Percentiles rank a stretch among this genome's conserved stretches.
These are phyloP conservation scores for Phylloscopus collybita DNA, from an alignment of 2,797 vertebrate genomes.

Conservation along the genomic window DNA sequence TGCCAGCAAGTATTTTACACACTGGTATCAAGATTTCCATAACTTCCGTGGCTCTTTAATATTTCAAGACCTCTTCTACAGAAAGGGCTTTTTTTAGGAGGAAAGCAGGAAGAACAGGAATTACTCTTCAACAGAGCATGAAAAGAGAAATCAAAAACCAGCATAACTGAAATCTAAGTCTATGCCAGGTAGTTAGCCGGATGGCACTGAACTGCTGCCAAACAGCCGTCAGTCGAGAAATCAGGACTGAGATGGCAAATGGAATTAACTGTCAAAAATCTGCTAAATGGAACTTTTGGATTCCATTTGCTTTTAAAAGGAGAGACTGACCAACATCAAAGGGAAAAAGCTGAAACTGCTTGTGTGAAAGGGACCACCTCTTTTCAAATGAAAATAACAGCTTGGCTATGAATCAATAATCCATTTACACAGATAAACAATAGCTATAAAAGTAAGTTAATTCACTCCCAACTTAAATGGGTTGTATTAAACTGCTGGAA, in stretches of 20 bases:
- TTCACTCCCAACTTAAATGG: neutral
- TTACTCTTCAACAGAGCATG: neutral
- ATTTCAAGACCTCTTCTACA: neutral
- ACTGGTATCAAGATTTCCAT: neutral
- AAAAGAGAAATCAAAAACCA: slow-evolving; percentile 9
- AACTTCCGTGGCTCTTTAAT: neutral
- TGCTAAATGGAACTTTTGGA: neutral
- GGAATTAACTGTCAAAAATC: neutral
- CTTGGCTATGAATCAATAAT: neutral
- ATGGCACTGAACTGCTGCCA: neutral
- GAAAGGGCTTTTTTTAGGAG: neutral
- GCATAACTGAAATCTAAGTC: neutral
- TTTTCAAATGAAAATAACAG: neutral
- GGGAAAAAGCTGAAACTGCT: neutral
- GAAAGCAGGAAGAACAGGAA: neutral
- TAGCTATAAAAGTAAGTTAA: neutral
- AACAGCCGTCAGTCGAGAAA: neutral
- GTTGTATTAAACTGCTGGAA: neutral
- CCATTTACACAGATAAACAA: neutral
- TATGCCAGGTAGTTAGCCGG: neutral
- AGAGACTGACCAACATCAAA: neutral
- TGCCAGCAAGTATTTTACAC: neutral
- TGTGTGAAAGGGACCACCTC: neutral
- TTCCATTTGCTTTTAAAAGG: neutral
- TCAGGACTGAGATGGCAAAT: neutral